phyloP scores from a whole-genome alignment of 2,888 invertebrate genomes.

The Odontocolon sp. region DNA sequence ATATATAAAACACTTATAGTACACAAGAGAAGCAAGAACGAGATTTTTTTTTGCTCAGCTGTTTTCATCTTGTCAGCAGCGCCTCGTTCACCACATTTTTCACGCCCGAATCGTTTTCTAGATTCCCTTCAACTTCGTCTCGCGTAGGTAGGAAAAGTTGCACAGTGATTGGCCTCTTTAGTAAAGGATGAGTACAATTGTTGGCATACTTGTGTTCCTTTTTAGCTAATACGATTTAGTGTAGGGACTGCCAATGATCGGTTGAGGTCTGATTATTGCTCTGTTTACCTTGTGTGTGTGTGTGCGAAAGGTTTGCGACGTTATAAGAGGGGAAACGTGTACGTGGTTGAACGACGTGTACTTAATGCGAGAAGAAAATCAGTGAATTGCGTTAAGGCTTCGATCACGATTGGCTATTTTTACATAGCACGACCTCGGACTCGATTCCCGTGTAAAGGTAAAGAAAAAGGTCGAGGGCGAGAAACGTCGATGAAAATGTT shows the following conservation, averaged over 20 bases:
- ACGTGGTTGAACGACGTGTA: slow-evolving; percentile 20
- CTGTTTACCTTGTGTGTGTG: too few relatives aligned
- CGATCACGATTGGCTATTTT: slow-evolving; percentile 48
- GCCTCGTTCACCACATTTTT: slow-evolving; percentile 37
- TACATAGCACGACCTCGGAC: slow-evolving; percentile 50
- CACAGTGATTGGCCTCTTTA: too few relatives aligned
- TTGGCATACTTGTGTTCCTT: too few relatives aligned
- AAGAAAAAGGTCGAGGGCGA: slow-evolving; percentile 45
- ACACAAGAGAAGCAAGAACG: slow-evolving; percentile 1
- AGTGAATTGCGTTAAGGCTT: slow-evolving; percentile 31
- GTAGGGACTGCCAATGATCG: too few relatives aligned
- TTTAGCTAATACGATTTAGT: too few relatives aligned
- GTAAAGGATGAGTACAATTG: too few relatives aligned
- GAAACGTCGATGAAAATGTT: slow-evolving; percentile 13
- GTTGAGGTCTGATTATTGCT: too few relatives aligned
- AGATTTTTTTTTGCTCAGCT: neutral
- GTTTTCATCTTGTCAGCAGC: neutral
- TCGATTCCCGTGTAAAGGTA: slow-evolving; percentile 46
- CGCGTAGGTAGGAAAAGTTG: neutral
- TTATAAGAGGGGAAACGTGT: slow-evolving; percentile 11
- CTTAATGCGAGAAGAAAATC: slow-evolving; percentile 40
- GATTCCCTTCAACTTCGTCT: slow-evolving; percentile 2
- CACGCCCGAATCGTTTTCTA: slow-evolving; percentile 47
- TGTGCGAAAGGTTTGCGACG: neutral
- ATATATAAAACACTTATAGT: neutral